Evolutionary conservation across 2,888 invertebrate species (phyloP).

Genomic region (Leucophenga maculata): DNA sequence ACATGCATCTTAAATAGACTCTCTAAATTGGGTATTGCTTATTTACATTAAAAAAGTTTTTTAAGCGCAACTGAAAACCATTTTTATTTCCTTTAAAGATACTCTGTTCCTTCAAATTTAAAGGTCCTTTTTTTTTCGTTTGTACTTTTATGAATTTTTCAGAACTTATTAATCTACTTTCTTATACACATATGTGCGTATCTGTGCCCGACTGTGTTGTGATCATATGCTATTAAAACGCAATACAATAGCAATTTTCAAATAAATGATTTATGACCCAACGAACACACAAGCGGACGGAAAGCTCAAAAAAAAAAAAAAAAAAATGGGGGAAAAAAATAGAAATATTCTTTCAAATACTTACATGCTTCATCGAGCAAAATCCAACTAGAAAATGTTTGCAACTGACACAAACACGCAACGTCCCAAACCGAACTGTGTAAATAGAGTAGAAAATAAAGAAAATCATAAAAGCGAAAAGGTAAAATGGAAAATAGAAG

Average conservation of each 20-base stretch:
- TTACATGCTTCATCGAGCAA: no score
- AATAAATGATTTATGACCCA: conserved; percentile 59
- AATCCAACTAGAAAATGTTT: no score
- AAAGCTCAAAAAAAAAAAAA: background rate
- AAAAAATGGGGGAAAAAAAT: no score
- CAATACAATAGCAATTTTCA: conserved; percentile 63
- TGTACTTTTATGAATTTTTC: background rate
- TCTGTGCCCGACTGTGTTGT: conserved; percentile 16
- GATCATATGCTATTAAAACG: conserved; percentile 63
- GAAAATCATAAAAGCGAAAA: background rate
- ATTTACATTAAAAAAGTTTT: no score
- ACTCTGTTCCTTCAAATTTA: no score
- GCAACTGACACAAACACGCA: background rate
- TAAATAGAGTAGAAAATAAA: background rate
- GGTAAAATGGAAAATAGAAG: background rate
- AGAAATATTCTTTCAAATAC: no score
- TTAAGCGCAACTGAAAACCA: no score
- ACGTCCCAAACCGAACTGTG: background rate
- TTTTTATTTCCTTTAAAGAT: no score
- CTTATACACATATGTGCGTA: background rate
- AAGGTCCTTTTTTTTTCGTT: no score
- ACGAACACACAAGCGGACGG: background rate
- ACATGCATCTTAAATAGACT: no score
- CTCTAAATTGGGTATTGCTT: no score
- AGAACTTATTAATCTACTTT: no score